Conservation (phyloP, 2,113 vertebrate species). For the Nanorana parkeri region DNA sequence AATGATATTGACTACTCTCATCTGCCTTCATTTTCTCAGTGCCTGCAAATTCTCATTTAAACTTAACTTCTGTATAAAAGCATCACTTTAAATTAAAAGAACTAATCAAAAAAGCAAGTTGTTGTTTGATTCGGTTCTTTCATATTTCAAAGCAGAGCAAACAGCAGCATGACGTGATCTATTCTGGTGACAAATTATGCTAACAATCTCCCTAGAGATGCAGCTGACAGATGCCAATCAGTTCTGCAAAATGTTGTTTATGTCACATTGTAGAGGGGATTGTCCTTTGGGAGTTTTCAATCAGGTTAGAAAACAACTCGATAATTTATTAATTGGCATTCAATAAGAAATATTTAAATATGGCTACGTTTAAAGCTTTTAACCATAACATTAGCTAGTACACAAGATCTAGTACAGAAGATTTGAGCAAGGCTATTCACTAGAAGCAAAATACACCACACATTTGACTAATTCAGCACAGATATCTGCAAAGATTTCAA, state of each 20-base stretch:
- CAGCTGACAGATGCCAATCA: conserved; percentile 62
- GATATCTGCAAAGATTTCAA: too few species aligned
- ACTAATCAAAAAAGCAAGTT: conserved; percentile 57
- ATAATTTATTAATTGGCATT: conserved; percentile 52
- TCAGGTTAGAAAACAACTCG: conserved; percentile 3
- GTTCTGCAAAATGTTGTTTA: conserved; percentile 55
- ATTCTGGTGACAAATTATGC: conserved; percentile 54
- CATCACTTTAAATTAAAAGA: conserved; percentile 47
- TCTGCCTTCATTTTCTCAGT: conserved; percentile 53
- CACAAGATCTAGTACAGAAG: too few species aligned
- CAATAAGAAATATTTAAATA: conserved; percentile 27
- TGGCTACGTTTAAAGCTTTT: too few species aligned
- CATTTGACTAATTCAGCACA: too few species aligned
- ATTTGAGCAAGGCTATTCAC: too few species aligned
- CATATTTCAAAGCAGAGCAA: conserved; percentile 58
- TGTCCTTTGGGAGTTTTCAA: conserved; percentile 31
- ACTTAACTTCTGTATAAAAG: conserved; percentile 21
- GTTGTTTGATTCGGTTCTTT: conserved; percentile 59
- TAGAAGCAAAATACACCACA: too few species aligned
- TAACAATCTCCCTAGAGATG: conserved; percentile 54
- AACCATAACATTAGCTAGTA: too few species aligned
- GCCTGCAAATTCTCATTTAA: conserved; percentile 46
- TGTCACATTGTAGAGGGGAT: conserved; percentile 45
- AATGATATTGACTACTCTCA: conserved; percentile 19
- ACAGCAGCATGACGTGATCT: conserved; percentile 53